A percentile compares a stretch with the other conserved stretches of the same genome.
phyloP scores from a whole-genome alignment of 2,797 vertebrate species.

The Hypotaenidia okinawae region DNA sequence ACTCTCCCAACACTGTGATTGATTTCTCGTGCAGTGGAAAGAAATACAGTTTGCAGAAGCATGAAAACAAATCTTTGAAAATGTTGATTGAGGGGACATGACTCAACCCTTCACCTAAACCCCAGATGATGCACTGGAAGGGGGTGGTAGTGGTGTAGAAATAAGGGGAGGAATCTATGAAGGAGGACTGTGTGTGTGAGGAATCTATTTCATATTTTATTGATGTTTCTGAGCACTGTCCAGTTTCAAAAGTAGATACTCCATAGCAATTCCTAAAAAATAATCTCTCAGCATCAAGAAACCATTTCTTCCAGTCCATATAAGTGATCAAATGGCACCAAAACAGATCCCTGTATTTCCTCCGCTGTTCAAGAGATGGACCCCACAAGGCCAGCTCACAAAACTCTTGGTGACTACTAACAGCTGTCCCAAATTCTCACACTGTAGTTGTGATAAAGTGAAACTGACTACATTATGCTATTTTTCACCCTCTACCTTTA shows the following conservation, averaged over 20 bases:
- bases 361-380: not conserved
- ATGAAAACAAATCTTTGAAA: not conserved
- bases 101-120: constrained; percentile 17
- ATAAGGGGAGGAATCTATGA: not conserved
- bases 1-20: not conserved
- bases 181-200: too few relatives aligned
- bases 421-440: not conserved
- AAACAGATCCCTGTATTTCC: accelerated
- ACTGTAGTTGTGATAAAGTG: not conserved
- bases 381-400: not conserved
- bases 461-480: too few relatives aligned
- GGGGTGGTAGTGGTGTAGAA: not conserved
- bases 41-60: not conserved
- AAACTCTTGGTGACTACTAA: not conserved
- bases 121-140: not conserved
- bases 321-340: not conserved
- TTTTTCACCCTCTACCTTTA: not conserved
- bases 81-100: not conserved
- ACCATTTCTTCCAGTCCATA: not conserved
- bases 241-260: not conserved
- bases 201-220: not conserved
- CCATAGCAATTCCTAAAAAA: not conserved
- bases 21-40: not conserved
- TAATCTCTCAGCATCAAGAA: not conserved
- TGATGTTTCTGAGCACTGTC: not conserved